These are phyloP conservation scores for Podarcis lilfordi DNA, from an alignment of 2,797 vertebrate genomes.

Conservation along the genomic window DNA sequence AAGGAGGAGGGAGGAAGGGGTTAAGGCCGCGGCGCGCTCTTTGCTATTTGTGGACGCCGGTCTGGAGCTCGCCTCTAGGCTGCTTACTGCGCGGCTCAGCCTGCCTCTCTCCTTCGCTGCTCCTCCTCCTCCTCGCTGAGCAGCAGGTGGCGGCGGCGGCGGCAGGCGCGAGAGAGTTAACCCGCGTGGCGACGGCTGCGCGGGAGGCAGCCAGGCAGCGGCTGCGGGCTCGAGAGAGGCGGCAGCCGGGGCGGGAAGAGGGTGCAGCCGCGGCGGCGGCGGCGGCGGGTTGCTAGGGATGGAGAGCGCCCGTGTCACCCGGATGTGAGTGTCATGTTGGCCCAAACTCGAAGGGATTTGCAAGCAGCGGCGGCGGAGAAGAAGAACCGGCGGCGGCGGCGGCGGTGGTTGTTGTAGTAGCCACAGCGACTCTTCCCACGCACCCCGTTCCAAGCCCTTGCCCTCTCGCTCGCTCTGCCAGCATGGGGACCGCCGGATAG, in stretches of 20 bases:
- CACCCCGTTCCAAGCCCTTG: conserved; percentile 48
- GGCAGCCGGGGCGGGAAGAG: conserved; percentile 39
- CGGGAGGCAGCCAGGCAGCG: conserved; percentile 38
- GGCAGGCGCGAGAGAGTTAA: conserved; percentile 57
- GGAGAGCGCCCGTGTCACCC: conserved; percentile 82
- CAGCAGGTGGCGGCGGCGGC: conserved; percentile 34
- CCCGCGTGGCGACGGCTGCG: conserved; percentile 52
- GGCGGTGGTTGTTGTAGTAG: conserved; percentile 58
- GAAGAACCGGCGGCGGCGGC: conserved; percentile 48
- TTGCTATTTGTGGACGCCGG: neutral
- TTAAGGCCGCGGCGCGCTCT: neutral
- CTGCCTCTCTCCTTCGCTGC: neutral
- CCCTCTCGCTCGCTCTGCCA: conserved; percentile 25
- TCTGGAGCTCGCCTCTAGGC: neutral
- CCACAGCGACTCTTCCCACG: conserved; percentile 43
- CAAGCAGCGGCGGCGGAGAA: conserved; percentile 65
- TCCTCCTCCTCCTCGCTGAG: neutral
- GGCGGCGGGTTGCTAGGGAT: conserved; percentile 74
- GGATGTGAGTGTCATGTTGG: conserved; percentile 89
- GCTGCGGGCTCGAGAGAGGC: conserved; percentile 36
- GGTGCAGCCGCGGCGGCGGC: conserved; percentile 64
- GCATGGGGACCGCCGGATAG: conserved; percentile 73
- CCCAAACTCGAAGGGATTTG: conserved; percentile 76
- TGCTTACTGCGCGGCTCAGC: neutral
- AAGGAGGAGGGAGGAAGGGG: neutral